phyloP scores from a whole-genome alignment of 2,888 invertebrate species.

The Vesta saturnalis region DNA sequence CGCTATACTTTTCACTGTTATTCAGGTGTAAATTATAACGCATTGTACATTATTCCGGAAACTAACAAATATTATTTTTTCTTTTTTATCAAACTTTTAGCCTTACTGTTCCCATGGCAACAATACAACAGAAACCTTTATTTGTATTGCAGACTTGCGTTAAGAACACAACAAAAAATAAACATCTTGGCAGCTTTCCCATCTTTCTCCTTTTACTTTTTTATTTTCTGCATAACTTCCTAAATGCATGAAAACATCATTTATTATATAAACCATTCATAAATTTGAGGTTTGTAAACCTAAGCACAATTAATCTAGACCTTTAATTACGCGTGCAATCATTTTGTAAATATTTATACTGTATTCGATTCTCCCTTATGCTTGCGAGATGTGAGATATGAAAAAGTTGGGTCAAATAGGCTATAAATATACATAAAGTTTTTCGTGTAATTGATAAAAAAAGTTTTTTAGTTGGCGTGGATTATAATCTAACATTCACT shows the following conservation, averaged over 20 bases:
- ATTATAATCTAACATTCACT: too few species aligned
- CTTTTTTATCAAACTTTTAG: neutral
- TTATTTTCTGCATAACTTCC: neutral
- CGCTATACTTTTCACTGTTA: too few species aligned
- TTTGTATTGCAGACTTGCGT: neutral
- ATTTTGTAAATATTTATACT: too few species aligned
- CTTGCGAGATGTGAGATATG: too few species aligned
- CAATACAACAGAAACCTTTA: slow-evolving; percentile 1
- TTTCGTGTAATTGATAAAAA: too few species aligned
- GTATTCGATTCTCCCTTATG: too few species aligned
- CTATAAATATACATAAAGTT: too few species aligned
- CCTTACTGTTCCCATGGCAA: neutral
- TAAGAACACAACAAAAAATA: neutral
- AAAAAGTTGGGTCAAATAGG: too few species aligned
- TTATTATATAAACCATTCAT: neutral
- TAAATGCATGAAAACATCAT: neutral
- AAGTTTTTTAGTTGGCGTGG: too few species aligned
- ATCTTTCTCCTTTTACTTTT: neutral
- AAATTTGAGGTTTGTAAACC: too few species aligned
- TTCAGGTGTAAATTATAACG: neutral
- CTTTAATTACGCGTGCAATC: too few species aligned
- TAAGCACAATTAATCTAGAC: too few species aligned
- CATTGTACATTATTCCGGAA: neutral
- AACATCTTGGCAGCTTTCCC: neutral
- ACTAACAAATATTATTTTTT: neutral